A percentile compares a stretch with the other conserved stretches of the same genome.
phyloP scores from a whole-genome alignment of 2,888 invertebrate species.

The Ophion costatus region DNA sequence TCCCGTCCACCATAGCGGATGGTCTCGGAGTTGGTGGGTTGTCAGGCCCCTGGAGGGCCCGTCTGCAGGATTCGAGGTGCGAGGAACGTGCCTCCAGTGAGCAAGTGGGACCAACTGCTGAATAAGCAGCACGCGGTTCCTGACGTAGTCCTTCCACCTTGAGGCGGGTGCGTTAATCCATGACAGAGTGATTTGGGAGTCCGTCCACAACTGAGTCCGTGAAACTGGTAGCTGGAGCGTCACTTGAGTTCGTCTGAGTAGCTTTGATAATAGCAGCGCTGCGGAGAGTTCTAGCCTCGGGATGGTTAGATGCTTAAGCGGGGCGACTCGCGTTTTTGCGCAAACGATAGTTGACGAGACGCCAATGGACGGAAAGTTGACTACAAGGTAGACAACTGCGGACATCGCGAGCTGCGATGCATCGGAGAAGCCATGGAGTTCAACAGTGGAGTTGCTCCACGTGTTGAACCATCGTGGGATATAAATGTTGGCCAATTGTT shows the following conservation, averaged over 20 bases:
- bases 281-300: slow-evolving; percentile 39
- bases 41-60: slow-evolving; percentile 38
- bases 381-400: slow-evolving; percentile 28
- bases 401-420: slow-evolving; percentile 47
- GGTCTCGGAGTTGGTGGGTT: slow-evolving; percentile 6
- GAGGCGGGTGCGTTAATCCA: slow-evolving; percentile 68
- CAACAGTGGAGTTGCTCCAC: slow-evolving; percentile 20
- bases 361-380: slow-evolving; percentile 9
- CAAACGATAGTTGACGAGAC: slow-evolving; percentile 35
- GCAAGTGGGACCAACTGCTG: slow-evolving; percentile 58
- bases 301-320: slow-evolving; percentile 53
- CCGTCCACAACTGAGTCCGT: slow-evolving; percentile 61
- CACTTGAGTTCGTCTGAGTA: neutral
- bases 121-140: slow-evolving; percentile 69
- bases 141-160: slow-evolving; percentile 69
- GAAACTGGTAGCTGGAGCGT: neutral
- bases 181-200: slow-evolving; percentile 69
- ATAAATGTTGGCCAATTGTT: slow-evolving; percentile 4
- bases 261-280: slow-evolving; percentile 28
- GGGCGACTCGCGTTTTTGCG: slow-evolving; percentile 53
- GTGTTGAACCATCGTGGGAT: slow-evolving; percentile 60
- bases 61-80: slow-evolving; percentile 49
- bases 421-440: slow-evolving; percentile 63
- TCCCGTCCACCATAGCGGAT: too few relatives aligned
- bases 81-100: slow-evolving; percentile 49